A percentile compares a stretch with the other conserved stretches of the same genome.
These are phyloP conservation scores for Monodelphis domestica DNA, from an alignment of 2,797 vertebrate genomes.

Conservation along the genomic window DNA sequence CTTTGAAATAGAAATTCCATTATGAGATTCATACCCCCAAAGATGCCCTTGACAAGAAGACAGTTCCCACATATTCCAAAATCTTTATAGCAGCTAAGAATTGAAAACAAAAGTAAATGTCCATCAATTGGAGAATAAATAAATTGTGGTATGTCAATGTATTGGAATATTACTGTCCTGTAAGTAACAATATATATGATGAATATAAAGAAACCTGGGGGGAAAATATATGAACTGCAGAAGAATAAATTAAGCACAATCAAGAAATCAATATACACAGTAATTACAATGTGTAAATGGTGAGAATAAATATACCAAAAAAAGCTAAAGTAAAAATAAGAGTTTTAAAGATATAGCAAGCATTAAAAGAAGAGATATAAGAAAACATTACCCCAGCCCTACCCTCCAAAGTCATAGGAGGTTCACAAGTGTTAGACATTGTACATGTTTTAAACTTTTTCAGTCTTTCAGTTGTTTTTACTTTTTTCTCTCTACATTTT, in stretches of 20 bases:
- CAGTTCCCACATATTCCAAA: background rate
- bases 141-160: background rate
- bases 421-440: background rate
- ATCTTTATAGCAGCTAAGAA: background rate
- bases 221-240: background rate
- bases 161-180: background rate
- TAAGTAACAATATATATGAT: background rate
- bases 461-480: background rate
- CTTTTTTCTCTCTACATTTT: background rate
- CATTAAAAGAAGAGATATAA: background rate
- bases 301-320: background rate
- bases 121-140: background rate
- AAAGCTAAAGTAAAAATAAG: too few species aligned
- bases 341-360: too few species aligned
- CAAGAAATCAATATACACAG: background rate
- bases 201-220: background rate
- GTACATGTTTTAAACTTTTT: background rate
- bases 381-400: background rate
- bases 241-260: background rate
- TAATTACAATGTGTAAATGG: background rate
- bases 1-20: background rate
- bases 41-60: background rate
- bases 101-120: constrained; percentile 3
- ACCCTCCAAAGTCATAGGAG: background rate
- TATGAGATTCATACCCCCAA: background rate